These are phyloP conservation scores for Bufo bufo DNA, from an alignment of 2,113 vertebrate genomes.

Conservation along the genomic window DNA sequence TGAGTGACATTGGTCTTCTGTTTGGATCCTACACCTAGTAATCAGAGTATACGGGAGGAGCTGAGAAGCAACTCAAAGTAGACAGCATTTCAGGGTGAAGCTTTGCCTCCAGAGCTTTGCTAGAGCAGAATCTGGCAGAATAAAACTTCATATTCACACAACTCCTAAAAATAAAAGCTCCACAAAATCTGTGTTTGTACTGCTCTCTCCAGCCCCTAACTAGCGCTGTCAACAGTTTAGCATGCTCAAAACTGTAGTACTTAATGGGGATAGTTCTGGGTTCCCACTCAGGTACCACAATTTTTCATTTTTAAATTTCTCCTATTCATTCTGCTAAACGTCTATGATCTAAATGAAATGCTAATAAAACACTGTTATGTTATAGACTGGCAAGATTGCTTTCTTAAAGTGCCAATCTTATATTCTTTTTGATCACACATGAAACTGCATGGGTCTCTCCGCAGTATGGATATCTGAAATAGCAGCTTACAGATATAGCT, in stretches of 20 bases:
- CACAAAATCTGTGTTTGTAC: too few relatives aligned
- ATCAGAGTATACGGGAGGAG: too few relatives aligned
- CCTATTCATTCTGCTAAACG: neutral
- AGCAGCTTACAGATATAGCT: neutral
- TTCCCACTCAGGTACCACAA: neutral
- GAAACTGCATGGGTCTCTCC: neutral
- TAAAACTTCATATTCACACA: too few relatives aligned
- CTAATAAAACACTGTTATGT: neutral
- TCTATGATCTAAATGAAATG: neutral
- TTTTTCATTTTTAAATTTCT: neutral
- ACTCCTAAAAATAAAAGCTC: too few relatives aligned
- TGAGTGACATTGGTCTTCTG: too few relatives aligned
- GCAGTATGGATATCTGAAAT: neutral
- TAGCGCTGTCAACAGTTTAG: too few relatives aligned
- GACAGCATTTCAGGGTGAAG: too few relatives aligned
- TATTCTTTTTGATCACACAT: neutral
- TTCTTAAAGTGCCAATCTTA: neutral
- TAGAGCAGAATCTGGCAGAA: too few relatives aligned
- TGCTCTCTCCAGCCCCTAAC: too few relatives aligned
- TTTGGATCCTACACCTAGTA: too few relatives aligned
- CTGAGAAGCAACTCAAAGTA: too few relatives aligned
- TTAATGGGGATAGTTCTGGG: neutral
- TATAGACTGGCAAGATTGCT: neutral
- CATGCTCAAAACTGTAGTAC: neutral
- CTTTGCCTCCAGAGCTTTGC: too few relatives aligned